Percentiles rank a stretch among this genome's conserved stretches.
phyloP scores from a whole-genome alignment of 2,888 invertebrate species.

The Subacronicta megacephala region DNA sequence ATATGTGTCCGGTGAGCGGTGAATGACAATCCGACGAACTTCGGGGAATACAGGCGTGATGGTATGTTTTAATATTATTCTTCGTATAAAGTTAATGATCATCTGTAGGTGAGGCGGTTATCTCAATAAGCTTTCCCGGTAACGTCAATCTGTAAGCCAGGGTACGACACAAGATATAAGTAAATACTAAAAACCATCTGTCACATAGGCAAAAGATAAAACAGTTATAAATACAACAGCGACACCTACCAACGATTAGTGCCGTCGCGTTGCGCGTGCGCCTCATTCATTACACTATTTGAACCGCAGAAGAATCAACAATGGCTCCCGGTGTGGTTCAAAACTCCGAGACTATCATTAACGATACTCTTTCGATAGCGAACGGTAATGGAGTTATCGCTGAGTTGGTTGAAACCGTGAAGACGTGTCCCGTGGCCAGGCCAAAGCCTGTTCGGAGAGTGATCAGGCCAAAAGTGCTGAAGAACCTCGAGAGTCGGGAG shows the following conservation, averaged over 20 bases:
- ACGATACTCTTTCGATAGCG: constrained; percentile 60
- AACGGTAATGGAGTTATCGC: constrained; percentile 63
- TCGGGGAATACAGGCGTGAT: too few species aligned
- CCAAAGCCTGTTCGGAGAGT: constrained; percentile 69
- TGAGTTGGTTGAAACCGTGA: constrained; percentile 57
- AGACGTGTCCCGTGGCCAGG: constrained; percentile 68
- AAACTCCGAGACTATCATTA: constrained; percentile 71
- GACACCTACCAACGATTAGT: constrained; percentile 72
- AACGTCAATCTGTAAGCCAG: constrained; percentile 41
- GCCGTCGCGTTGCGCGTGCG: constrained; percentile 69
- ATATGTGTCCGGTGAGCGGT: too few species aligned
- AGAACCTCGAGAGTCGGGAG: constrained; percentile 76
- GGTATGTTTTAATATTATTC: too few species aligned
- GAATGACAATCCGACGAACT: too few species aligned
- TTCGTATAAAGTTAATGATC: not conserved
- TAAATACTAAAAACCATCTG: constrained; percentile 55
- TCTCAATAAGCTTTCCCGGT: constrained; percentile 31
- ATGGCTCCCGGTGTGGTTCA: constrained; percentile 83
- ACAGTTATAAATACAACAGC: constrained; percentile 80
- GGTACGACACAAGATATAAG: constrained; percentile 22
- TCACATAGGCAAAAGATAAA: constrained; percentile 69
- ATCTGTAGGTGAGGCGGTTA: constrained; percentile 15
- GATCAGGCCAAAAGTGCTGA: constrained; percentile 79
- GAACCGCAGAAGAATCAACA: constrained; percentile 40
- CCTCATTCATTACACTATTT: constrained; percentile 56